A percentile compares a stretch with the other conserved stretches of the same genome.
Evolutionary conservation across 2,797 vertebrate genomes (phyloP).

Genomic region (Nannoperca obscura): DNA sequence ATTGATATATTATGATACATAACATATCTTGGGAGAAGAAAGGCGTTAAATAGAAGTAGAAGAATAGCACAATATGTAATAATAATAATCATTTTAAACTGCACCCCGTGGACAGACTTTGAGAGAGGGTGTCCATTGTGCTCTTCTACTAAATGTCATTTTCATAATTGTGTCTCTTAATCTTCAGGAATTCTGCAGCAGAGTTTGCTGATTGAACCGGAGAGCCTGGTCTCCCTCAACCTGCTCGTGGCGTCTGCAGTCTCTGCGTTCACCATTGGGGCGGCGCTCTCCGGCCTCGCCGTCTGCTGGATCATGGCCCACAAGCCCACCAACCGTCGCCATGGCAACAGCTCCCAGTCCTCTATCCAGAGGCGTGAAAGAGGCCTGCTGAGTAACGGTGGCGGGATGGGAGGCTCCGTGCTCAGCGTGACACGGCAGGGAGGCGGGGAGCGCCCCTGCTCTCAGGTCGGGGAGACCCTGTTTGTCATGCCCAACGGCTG

Average conservation of each 20-base stretch:
- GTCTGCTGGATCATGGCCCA: constrained; percentile 97
- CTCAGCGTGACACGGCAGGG: constrained; percentile 91
- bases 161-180: constrained; percentile 53
- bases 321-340: constrained; percentile 86
- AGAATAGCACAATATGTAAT: constrained; percentile 40
- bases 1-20: constrained; percentile 57
- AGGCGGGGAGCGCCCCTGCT: constrained; percentile 81
- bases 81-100: constrained; percentile 33
- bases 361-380: constrained; percentile 91
- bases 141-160: constrained; percentile 47
- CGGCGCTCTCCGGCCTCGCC: constrained; percentile 94
- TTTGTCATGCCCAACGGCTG: constrained; percentile 96
- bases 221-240: constrained; percentile 94
- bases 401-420: constrained; percentile 92
- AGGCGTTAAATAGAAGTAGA: constrained; percentile 20
- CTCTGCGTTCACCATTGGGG: constrained; percentile 96
- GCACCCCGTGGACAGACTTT: constrained; percentile 47
- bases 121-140: constrained; percentile 30
- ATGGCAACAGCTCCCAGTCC: constrained; percentile 74
- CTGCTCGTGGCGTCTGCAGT: constrained; percentile 94
- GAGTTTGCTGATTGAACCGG: constrained; percentile 93
- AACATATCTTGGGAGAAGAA: constrained; percentile 14
- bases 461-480: constrained; percentile 88
- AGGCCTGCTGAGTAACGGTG: constrained; percentile 88
- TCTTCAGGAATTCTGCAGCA: constrained; percentile 91